Conservation (phyloP, 2,888 invertebrate species). For the Micoletzkya japonica region DNA sequence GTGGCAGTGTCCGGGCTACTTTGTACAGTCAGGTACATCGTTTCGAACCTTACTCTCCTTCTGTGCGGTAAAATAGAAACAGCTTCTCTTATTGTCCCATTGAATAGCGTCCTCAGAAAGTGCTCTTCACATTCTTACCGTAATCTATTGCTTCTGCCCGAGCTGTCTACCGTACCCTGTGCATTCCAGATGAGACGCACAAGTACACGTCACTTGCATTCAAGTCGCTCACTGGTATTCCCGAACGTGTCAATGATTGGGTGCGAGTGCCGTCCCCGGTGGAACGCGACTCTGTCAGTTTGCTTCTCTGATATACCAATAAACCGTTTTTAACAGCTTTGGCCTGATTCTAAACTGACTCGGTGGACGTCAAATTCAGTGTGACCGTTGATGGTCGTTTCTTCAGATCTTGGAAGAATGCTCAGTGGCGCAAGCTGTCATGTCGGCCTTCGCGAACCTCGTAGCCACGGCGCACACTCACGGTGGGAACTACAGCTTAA, state of each 20-base stretch:
- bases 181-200: constrained; percentile 45
- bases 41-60: too few relatives aligned
- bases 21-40: constrained; percentile 44
- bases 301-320: too few relatives aligned
- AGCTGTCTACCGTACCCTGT: neutral
- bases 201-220: constrained; percentile 47
- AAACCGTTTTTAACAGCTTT: too few relatives aligned
- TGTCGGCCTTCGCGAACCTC: constrained; percentile 57
- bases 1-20: constrained; percentile 63
- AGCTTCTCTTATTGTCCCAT: too few relatives aligned
- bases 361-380: constrained; percentile 28
- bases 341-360: too few relatives aligned
- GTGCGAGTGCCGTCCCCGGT: too few relatives aligned
- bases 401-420: constrained; percentile 32
- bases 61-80: too few relatives aligned
- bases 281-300: too few relatives aligned
- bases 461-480: constrained; percentile 61
- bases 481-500: too few relatives aligned
- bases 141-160: neutral
- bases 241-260: constrained; percentile 32
- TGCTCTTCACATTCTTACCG: neutral
- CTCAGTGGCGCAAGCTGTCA: constrained; percentile 48
- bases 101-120: neutral
- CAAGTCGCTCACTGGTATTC: constrained; percentile 49
- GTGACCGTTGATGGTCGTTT: too few relatives aligned